Percentiles rank a stretch among this genome's conserved stretches.
phyloP scores from a whole-genome alignment of 2,113 vertebrate species.

The Carassius auratus region DNA sequence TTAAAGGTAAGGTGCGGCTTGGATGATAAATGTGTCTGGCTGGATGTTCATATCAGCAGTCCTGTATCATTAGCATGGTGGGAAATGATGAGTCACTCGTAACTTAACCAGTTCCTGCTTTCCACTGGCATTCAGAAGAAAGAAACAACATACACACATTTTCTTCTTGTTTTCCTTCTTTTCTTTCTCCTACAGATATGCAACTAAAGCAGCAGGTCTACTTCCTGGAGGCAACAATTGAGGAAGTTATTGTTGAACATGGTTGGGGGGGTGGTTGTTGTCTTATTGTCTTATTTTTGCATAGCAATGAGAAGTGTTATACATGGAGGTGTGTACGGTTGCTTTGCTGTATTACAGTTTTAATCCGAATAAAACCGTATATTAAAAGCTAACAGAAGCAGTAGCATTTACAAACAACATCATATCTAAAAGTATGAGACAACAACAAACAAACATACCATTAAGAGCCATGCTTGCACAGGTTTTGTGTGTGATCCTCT shows the following conservation, averaged over 20 bases:
- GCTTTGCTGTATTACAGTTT: too few relatives aligned
- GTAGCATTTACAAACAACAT: too few relatives aligned
- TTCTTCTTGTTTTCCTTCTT: conserved; percentile 3
- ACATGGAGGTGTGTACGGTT: too few relatives aligned
- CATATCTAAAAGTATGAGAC: too few relatives aligned
- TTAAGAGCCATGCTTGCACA: too few relatives aligned
- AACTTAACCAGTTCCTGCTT: not conserved
- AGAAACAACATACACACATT: not conserved
- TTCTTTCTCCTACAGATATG: not conserved
- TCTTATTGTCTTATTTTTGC: not conserved
- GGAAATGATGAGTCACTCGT: conserved; percentile 51
- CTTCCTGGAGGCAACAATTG: conserved; percentile 22
- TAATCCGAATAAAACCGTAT: too few relatives aligned
- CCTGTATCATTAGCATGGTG: conserved; percentile 53
- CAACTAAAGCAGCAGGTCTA: conserved; percentile 16
- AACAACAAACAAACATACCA: too few relatives aligned
- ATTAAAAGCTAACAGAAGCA: too few relatives aligned
- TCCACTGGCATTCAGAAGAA: not conserved
- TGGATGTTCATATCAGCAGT: conserved; percentile 47
- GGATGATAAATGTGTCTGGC: conserved; percentile 46
- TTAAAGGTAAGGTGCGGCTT: conserved; percentile 39
- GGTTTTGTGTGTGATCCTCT: too few relatives aligned
- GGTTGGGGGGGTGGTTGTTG: not conserved
- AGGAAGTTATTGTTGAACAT: not conserved
- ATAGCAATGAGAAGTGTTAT: too few relatives aligned